A percentile compares a stretch with the other conserved stretches of the same genome.
Conservation (phyloP, 1,140 invertebrate species). For the Parapsyche elsis region DNA sequence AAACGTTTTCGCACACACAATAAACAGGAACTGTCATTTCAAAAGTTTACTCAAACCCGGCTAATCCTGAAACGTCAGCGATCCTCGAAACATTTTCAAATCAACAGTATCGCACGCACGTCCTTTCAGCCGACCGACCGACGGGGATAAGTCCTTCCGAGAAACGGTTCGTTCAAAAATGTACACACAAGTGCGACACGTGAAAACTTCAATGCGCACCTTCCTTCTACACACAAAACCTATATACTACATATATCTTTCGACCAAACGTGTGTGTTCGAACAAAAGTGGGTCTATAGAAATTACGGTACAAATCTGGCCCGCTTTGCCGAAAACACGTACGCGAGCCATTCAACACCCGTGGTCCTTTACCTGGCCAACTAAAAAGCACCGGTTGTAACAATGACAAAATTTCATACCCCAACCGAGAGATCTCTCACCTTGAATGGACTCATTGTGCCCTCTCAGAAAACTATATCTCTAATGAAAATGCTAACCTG, state of each 20-base stretch:
- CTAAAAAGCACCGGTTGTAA: neutral
- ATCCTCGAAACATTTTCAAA: neutral
- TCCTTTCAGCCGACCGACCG: too few relatives aligned
- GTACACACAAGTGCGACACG: neutral
- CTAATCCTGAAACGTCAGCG: neutral
- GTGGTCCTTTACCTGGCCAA: neutral
- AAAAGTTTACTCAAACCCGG: neutral
- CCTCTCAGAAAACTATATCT: constrained; percentile 12
- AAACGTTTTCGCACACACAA: too few relatives aligned
- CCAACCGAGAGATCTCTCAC: neutral
- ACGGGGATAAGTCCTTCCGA: neutral
- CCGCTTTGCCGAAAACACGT: constrained; percentile 8
- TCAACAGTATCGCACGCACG: too few relatives aligned
- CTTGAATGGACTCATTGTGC: neutral
- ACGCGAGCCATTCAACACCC: neutral
- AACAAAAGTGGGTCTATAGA: constrained; percentile 5
- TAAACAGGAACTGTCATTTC: too few relatives aligned
- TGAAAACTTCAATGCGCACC: neutral
- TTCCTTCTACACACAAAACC: too few relatives aligned
- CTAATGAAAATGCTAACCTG: constrained; percentile 28
- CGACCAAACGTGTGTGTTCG: neutral
- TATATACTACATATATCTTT: neutral
- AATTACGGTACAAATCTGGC: constrained; percentile 7
- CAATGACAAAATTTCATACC: constrained; percentile 18
- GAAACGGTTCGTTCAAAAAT: neutral